Conservation (phyloP, 2,797 vertebrate genomes). For the Rhinoraja longicauda region DNA sequence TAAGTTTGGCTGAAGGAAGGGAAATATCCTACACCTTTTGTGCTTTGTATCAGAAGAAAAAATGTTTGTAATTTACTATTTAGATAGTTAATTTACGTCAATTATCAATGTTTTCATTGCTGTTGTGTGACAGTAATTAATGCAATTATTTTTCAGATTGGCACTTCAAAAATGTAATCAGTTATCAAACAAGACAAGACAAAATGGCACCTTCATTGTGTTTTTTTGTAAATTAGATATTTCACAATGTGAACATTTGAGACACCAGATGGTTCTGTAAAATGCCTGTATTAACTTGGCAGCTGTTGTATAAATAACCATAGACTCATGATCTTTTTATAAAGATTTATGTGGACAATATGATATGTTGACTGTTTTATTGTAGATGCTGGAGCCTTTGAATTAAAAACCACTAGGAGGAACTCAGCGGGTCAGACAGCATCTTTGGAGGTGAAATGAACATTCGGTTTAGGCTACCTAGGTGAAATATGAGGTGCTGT, state of each 20-base stretch:
- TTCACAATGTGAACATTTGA: background rate
- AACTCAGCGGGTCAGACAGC: too few species aligned
- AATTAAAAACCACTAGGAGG: too few species aligned
- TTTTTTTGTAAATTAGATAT: background rate
- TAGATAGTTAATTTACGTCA: background rate
- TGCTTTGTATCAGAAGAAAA: background rate
- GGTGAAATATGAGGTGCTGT: too few species aligned
- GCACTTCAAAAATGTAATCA: background rate
- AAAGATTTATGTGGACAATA: constrained; percentile 17
- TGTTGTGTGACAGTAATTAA: background rate
- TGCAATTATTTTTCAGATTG: constrained; percentile 27
- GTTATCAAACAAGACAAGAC: background rate
- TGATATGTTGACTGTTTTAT: background rate
- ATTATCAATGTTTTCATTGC: background rate
- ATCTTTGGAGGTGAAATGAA: too few species aligned
- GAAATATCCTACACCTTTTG: background rate
- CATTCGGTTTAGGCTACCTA: too few species aligned
- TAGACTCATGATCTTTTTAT: background rate
- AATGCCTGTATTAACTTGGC: background rate
- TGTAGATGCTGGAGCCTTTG: background rate
- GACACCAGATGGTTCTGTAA: background rate
- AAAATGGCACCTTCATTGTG: background rate
- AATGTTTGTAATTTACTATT: background rate
- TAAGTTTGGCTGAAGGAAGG: background rate
- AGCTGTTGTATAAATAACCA: background rate